These are phyloP conservation scores for Diachasma alloeum DNA, from an alignment of 1,140 invertebrate genomes.

Conservation along the genomic window DNA sequence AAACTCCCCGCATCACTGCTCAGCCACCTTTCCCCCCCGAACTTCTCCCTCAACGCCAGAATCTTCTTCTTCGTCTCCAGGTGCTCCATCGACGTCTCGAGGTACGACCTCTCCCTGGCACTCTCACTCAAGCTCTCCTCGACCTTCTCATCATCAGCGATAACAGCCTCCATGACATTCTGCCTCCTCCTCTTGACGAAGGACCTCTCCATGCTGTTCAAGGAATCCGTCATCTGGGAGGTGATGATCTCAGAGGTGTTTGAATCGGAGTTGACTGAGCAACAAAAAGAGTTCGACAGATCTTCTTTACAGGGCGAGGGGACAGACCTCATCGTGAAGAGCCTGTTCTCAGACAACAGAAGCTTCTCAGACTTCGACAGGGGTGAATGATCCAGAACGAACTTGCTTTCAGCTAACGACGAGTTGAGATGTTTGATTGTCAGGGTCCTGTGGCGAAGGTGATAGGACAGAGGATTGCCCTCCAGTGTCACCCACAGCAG, in stretches of 20 bases:
- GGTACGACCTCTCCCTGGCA: not conserved
- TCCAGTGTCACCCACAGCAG: constrained; percentile 67
- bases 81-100: constrained; percentile 60
- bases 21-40: constrained; percentile 70
- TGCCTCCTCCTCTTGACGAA: constrained; percentile 38
- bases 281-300: constrained; percentile 21
- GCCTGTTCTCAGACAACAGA: constrained; percentile 51
- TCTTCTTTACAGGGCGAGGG: constrained; percentile 36
- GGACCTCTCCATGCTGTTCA: constrained; percentile 24
- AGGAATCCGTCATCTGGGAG: constrained; percentile 29
- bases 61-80: constrained; percentile 71
- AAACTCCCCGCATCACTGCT: constrained; percentile 64
- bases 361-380: constrained; percentile 67
- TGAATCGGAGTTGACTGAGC: constrained; percentile 36
- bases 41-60: constrained; percentile 66
- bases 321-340: constrained; percentile 41
- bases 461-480: constrained; percentile 71
- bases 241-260: constrained; percentile 8
- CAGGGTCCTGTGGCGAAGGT: constrained; percentile 67
- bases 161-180: constrained; percentile 52
- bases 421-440: constrained; percentile 69
- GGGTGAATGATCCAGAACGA: constrained; percentile 67
- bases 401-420: constrained; percentile 66
- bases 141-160: constrained; percentile 47
- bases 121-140: not conserved